These are phyloP conservation scores for Nebria brevicollis DNA, from an alignment of 2,888 invertebrate genomes.

Conservation along the genomic window DNA sequence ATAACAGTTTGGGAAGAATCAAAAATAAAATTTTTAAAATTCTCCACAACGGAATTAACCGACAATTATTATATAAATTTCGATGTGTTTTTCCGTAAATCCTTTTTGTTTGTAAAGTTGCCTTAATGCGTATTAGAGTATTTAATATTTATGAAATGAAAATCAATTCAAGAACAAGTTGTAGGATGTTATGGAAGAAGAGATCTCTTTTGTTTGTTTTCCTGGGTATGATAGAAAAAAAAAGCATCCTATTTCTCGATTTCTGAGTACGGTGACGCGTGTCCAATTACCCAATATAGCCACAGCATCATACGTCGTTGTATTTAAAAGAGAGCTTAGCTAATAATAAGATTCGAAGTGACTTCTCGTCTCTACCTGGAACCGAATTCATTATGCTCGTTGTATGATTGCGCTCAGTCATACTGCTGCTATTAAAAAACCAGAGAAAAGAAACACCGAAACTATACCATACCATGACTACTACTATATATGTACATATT, in stretches of 20 bases:
- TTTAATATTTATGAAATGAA: too few species aligned
- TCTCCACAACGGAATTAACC: too few species aligned
- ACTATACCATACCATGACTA: neutral
- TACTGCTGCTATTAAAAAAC: conserved; percentile 34
- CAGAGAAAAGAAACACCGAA: neutral
- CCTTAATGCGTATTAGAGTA: too few species aligned
- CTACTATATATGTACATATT: neutral
- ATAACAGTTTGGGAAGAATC: too few species aligned
- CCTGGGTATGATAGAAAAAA: neutral
- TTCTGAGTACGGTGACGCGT: conserved; percentile 12
- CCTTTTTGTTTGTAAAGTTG: too few species aligned
- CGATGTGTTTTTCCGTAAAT: too few species aligned
- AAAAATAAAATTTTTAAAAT: too few species aligned
- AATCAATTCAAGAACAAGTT: too few species aligned
- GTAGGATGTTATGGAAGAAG: neutral
- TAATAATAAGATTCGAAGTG: conserved; percentile 14
- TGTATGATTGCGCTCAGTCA: conserved; percentile 42
- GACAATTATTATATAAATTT: too few species aligned
- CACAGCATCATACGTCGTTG: neutral
- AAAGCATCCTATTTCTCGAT: conserved; percentile 7
- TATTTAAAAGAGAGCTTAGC: neutral
- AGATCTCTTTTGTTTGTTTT: neutral
- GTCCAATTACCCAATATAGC: conserved; percentile 7
- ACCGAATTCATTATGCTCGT: conserved; percentile 38
- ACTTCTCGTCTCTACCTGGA: conserved; percentile 30